These are phyloP conservation scores for Lynx canadensis DNA, from an alignment of 2,113 vertebrate species.

Conservation along the genomic window DNA sequence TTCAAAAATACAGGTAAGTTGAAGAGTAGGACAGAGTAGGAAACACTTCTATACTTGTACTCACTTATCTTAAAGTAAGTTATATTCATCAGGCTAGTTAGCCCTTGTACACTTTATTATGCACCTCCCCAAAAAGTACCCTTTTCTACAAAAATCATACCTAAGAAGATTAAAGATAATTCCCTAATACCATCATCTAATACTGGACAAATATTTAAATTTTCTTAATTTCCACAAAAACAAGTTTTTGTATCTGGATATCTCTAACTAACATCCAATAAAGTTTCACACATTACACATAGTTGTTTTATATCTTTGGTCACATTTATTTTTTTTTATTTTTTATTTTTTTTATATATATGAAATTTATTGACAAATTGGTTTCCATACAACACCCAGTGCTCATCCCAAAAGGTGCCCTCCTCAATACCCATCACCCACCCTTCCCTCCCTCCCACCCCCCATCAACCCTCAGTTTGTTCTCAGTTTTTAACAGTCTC, in stretches of 20 bases:
- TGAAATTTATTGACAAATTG: no score
- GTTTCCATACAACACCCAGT: no score
- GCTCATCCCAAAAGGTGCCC: no score
- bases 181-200: background rate
- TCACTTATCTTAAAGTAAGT: background rate
- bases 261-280: background rate
- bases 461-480: no score
- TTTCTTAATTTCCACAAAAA: background rate
- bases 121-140: background rate
- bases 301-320: background rate
- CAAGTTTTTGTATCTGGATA: background rate
- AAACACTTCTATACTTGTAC: background rate
- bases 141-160: background rate
- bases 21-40: background rate
- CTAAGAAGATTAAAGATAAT: background rate
- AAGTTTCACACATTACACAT: background rate
- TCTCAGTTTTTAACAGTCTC: no score
- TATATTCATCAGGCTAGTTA: background rate
- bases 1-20: background rate
- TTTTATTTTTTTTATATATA: no score
- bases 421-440: no score
- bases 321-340: no score
- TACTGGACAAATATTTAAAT: background rate
- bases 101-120: background rate
- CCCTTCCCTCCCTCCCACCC: no score